Percentiles rank a stretch among this genome's conserved stretches.
phyloP scores from a whole-genome alignment of 2,113 vertebrate genomes.

The Abramis brama region DNA sequence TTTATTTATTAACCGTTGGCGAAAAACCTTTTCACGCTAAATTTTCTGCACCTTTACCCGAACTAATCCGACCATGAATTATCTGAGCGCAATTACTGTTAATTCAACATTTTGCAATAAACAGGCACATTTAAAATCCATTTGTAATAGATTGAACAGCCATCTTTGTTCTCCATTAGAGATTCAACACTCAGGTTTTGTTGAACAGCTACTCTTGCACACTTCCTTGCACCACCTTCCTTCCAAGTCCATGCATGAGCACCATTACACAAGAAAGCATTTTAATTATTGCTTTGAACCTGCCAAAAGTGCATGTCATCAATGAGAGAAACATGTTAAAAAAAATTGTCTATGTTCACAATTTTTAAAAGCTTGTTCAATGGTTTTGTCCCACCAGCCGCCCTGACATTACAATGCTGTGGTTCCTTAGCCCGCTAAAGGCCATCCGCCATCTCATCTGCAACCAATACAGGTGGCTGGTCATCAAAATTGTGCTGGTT shows the following conservation, averaged over 20 bases:
- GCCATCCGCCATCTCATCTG: constrained; percentile 93
- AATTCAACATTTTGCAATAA: neutral
- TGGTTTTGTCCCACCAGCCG: constrained; percentile 77
- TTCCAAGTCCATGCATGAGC: no score
- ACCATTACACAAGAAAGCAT: neutral
- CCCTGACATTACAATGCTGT: constrained; percentile 92
- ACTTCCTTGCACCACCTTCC: no score
- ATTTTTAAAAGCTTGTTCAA: constrained; percentile 4
- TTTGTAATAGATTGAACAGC: neutral
- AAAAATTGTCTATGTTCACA: neutral
- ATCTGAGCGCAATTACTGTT: no score
- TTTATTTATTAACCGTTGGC: constrained; percentile 19
- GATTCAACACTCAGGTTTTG: no score
- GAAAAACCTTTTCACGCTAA: neutral
- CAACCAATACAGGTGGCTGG: constrained; percentile 93
- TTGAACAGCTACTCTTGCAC: no score
- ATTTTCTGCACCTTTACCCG: no score
- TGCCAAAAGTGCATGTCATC: neutral
- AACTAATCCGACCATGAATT: neutral
- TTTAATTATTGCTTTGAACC: neutral
- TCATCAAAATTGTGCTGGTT: constrained; percentile 89
- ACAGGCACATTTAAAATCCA: neutral
- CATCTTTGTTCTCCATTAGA: neutral
- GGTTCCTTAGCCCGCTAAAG: constrained; percentile 95
- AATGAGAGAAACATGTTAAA: neutral